These are phyloP conservation scores for Tragelaphus strepsiceros DNA, from an alignment of 2,113 vertebrate genomes.

Conservation along the genomic window DNA sequence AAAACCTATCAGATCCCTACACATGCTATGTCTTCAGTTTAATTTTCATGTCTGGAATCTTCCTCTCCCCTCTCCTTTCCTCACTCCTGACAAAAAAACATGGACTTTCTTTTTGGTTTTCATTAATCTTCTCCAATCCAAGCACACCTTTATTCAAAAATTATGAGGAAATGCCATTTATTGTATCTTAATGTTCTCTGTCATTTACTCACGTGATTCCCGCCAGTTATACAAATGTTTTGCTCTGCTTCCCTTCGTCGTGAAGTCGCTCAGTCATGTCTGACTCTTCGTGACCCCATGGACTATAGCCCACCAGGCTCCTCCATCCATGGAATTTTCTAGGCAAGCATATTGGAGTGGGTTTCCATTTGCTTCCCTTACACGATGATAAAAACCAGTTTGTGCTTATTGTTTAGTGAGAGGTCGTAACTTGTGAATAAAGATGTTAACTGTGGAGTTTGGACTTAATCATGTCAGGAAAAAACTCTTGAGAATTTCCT, in stretches of 20 bases:
- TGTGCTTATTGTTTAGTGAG: neutral
- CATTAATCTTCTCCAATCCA: neutral
- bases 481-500: no score
- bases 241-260: neutral
- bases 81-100: neutral
- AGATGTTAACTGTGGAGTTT: no score
- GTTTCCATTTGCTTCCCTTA: neutral
- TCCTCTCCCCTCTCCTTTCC: neutral
- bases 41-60: neutral
- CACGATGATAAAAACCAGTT: neutral
- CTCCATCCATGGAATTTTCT: no score
- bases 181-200: neutral
- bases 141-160: neutral
- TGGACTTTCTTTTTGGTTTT: neutral
- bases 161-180: neutral
- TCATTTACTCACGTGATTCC: neutral
- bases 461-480: no score
- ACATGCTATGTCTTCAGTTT: neutral
- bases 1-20: neutral
- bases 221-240: neutral
- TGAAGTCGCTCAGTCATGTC: fast-evolving
- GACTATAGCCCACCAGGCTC: no score
- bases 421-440: neutral
- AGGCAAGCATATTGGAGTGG: no score
- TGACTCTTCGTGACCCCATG: fast-evolving